phyloP scores from a whole-genome alignment of 2,113 vertebrate species.

The Anser cygnoides region DNA sequence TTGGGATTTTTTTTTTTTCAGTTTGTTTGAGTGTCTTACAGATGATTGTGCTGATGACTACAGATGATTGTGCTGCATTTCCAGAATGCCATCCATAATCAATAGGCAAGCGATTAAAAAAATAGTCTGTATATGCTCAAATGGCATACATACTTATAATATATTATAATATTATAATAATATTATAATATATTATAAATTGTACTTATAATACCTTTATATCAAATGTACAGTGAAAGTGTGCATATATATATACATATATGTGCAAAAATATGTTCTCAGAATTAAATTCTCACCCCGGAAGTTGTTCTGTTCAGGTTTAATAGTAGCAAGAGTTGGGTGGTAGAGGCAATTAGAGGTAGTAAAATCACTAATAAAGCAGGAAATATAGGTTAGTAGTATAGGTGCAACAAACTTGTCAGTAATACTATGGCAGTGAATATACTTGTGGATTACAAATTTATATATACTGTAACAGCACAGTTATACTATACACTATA shows the following conservation, averaged over 20 bases:
- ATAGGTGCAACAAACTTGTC: background rate
- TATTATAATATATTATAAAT: too few relatives aligned
- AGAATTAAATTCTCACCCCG: background rate
- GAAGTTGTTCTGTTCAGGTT: background rate
- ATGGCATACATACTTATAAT: background rate
- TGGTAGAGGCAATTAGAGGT: background rate
- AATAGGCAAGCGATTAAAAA: background rate
- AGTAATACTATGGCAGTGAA: background rate
- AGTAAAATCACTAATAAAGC: background rate
- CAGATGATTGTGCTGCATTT: background rate
- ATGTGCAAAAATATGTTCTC: background rate
- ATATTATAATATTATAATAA: background rate
- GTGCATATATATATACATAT: too few relatives aligned
- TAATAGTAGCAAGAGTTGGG: background rate
- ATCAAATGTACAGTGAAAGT: background rate
- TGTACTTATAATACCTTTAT: background rate
- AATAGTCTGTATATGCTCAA: background rate
- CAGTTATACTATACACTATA: background rate
- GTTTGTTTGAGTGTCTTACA: background rate
- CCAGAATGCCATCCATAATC: background rate
- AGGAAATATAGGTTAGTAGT: background rate
- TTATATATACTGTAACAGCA: background rate
- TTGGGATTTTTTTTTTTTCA: accelerated
- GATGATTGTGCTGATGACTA: background rate
- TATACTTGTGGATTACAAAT: background rate